Evolutionary conservation across 2,797 vertebrate genomes (phyloP).

Genomic region (Sebastes taczanowskii): DNA sequence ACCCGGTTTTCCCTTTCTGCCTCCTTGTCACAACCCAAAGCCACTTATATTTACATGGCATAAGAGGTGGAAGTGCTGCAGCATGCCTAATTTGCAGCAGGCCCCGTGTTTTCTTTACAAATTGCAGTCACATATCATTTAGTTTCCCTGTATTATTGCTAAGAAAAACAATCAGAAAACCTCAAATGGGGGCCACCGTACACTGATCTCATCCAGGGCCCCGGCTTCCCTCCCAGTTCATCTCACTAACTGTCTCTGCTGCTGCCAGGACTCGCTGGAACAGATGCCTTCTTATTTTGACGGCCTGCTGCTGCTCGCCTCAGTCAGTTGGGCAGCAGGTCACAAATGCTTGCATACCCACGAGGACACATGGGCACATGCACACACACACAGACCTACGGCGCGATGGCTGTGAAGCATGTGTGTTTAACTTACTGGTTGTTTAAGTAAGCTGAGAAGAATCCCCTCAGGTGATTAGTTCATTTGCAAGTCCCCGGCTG

Average conservation of each 20-base stretch:
- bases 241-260: constrained; percentile 66
- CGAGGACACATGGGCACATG: constrained; percentile 48
- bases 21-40: constrained; percentile 40
- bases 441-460: constrained; percentile 81
- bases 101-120: constrained; percentile 71
- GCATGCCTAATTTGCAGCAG: constrained; percentile 68
- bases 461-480: constrained; percentile 83
- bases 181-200: constrained; percentile 48
- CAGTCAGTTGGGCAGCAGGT: constrained; percentile 72
- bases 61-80: constrained; percentile 50
- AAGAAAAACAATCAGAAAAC: constrained; percentile 75
- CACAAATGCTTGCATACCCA: constrained; percentile 61
- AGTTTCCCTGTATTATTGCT: constrained; percentile 73
- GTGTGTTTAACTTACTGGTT: constrained; percentile 79
- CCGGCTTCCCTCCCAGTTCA: constrained; percentile 57
- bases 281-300: constrained; percentile 75
- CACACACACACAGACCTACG: constrained; percentile 18
- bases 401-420: constrained; percentile 60
- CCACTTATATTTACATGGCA: constrained; percentile 44
- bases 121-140: constrained; percentile 78
- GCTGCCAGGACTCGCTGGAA: constrained; percentile 68
- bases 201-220: constrained; percentile 58
- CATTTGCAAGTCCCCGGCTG: constrained; percentile 71
- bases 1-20: constrained; percentile 25
- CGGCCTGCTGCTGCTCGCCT: constrained; percentile 68